Evolutionary conservation across 2,113 vertebrate genomes (phyloP).

Genomic region (Diadophis punctatus): DNA sequence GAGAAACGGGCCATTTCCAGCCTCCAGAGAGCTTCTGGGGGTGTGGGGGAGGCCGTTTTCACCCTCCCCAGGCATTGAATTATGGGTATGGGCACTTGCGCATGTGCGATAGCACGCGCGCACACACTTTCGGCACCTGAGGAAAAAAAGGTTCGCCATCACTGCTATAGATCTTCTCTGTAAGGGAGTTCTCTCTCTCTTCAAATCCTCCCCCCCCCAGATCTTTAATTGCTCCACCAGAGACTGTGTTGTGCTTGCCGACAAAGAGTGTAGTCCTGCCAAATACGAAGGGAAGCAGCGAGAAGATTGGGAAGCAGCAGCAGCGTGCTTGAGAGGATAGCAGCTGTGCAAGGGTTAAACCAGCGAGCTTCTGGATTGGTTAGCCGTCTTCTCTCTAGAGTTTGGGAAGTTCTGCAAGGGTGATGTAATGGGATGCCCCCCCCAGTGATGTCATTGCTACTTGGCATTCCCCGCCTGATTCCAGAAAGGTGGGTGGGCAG

Average conservation of each 20-base stretch:
- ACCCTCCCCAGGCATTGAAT: too few relatives aligned
- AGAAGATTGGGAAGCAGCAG: neutral
- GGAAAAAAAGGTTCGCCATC: too few relatives aligned
- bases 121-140: too few relatives aligned
- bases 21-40: too few relatives aligned
- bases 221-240: neutral
- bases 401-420: constrained; percentile 25
- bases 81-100: too few relatives aligned
- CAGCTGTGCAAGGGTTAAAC: constrained; percentile 30
- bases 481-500: too few relatives aligned
- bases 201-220: neutral
- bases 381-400: neutral
- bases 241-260: neutral
- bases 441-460: constrained; percentile 41
- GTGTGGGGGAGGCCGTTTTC: too few relatives aligned
- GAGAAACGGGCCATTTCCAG: too few relatives aligned
- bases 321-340: neutral
- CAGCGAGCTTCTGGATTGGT: constrained; percentile 49
- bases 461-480: constrained; percentile 19
- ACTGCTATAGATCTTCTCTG: too few relatives aligned
- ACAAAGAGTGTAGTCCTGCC: neutral
- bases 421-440: constrained; percentile 57
- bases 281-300: neutral
- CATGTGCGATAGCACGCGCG: too few relatives aligned
- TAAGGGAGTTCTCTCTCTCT: neutral